Evolutionary conservation across 2,888 invertebrate genomes (phyloP), one percentile per base, ranked within the genome.

Genomic region (Leucozona laternaria): DNA sequence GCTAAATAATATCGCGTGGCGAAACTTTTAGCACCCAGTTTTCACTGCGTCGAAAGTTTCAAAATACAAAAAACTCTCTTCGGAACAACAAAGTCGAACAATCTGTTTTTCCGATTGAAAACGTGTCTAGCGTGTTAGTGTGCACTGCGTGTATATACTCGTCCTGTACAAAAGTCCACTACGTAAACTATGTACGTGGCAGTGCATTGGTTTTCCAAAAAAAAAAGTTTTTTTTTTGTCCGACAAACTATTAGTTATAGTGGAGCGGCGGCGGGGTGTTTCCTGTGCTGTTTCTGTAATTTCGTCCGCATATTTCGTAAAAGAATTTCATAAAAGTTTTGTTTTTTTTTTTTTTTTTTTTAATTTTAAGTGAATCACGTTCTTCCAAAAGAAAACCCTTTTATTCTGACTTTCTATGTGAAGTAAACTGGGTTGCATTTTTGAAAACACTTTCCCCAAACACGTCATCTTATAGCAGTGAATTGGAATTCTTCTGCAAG

Each of bases 161-260:
- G 7, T 15, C 5, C 43, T 45, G 43, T 45, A 55, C 28, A 57
- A 34, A 57, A 57, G 31, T 57, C 57, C 55, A 34, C 57, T 57
- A 57, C 40, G 11, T 31, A 31, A 57, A 57, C 57, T 48, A 34
- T 22, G 58, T 58, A 79, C 79, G 79, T 79, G 79, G 68, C 17
- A 60, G 45, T 43, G 55, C 64, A 68, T 40, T 55, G 37, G n/a
- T 43, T 31, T 11, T 10, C 45, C 0, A n/a, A 48, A 48, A 48
- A 48, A 20, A 11, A 48, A 10, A 48, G 11, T 11, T 50, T 78
- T 57, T 50, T 78, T 57, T 48, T 8, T 4, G 20, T 17, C 34
- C 76, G 25, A 57, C 34, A 57, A 57, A 57, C 57, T 57, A 57
- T 31, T 31, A 17, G 31, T 31, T 6, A 17, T n/a, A n/a, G n/a